Evolutionary conservation across 2,888 invertebrate genomes (phyloP).

Genomic region (Panzeria rudis): DNA sequence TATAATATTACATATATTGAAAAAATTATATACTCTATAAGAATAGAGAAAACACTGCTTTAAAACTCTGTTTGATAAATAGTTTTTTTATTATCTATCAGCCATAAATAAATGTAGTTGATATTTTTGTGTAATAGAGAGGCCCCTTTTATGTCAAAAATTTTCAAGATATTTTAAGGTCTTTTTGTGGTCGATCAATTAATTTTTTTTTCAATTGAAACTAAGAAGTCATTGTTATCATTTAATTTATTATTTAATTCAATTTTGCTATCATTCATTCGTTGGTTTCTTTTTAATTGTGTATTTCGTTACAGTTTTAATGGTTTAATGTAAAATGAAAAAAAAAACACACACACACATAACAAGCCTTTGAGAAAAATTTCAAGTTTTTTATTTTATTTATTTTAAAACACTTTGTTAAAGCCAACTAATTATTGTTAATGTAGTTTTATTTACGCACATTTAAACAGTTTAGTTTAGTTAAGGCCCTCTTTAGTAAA

Average conservation of each 20-base stretch:
- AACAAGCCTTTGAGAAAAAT: too few relatives aligned
- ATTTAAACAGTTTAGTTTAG: slow-evolving; percentile 12
- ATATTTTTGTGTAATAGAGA: slow-evolving; percentile 4
- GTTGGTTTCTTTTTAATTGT: background rate
- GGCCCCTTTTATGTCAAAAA: slow-evolving; percentile 5
- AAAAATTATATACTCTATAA: too few relatives aligned
- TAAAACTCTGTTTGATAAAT: background rate
- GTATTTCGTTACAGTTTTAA: background rate
- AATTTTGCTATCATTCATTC: slow-evolving; percentile 1
- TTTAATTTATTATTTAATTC: slow-evolving; percentile 9
- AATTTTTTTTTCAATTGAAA: slow-evolving; percentile 28
- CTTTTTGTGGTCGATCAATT: slow-evolving; percentile 41
- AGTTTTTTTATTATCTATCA: background rate
- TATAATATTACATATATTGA: too few relatives aligned
- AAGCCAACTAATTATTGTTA: slow-evolving; percentile 51
- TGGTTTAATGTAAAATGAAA: slow-evolving; percentile 19
- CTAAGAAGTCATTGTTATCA: background rate
- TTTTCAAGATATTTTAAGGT: slow-evolving; percentile 8
- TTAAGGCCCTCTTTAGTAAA: slow-evolving; percentile 32
- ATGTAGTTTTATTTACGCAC: slow-evolving; percentile 32
- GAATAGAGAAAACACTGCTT: background rate
- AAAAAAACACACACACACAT: too few relatives aligned
- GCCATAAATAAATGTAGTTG: background rate
- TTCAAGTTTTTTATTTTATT: background rate
- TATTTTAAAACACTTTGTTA: background rate